These are phyloP conservation scores for Toxotes jaculatrix DNA, from an alignment of 2,113 vertebrate species.

Conservation along the genomic window DNA sequence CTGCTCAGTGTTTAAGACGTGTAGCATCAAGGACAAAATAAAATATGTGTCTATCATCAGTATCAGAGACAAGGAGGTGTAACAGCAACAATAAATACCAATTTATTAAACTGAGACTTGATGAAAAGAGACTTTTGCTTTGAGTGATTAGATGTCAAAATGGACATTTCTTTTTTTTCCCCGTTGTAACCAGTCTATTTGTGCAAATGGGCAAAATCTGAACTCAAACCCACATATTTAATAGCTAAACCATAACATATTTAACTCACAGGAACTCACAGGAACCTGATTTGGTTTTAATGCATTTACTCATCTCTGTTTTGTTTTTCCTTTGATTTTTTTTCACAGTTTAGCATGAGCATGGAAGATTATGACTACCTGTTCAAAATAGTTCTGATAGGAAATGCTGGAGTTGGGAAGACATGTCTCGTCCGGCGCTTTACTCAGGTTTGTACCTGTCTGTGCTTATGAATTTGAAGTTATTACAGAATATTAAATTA, in stretches of 20 bases:
- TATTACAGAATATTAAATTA: not conserved
- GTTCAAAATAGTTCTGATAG: slow-evolving; percentile 99
- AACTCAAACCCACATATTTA: not conserved
- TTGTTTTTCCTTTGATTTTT: slow-evolving; percentile 3
- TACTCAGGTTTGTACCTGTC: slow-evolving; percentile 92
- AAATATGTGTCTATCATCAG: not conserved
- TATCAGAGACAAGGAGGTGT: not conserved
- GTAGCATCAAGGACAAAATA: not conserved
- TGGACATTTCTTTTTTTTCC: not conserved
- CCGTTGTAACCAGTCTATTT: not conserved
- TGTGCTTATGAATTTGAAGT: not conserved
- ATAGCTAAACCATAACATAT: no score
- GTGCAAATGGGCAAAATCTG: not conserved
- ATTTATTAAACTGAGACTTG: not conserved
- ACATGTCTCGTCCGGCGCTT: slow-evolving; percentile 98
- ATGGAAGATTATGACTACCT: slow-evolving; percentile 99
- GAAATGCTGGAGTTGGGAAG: slow-evolving; percentile 99
- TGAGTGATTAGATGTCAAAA: not conserved
- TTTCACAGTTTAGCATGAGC: slow-evolving; percentile 91
- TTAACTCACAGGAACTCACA: not conserved
- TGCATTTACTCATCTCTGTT: not conserved
- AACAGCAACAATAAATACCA: not conserved
- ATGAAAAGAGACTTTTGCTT: not conserved
- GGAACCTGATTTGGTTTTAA: not conserved
- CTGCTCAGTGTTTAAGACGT: not conserved